Base-by-base conservation (phyloP, 2,888 invertebrate species). In the Drosophila nr. medialis region DNA sequence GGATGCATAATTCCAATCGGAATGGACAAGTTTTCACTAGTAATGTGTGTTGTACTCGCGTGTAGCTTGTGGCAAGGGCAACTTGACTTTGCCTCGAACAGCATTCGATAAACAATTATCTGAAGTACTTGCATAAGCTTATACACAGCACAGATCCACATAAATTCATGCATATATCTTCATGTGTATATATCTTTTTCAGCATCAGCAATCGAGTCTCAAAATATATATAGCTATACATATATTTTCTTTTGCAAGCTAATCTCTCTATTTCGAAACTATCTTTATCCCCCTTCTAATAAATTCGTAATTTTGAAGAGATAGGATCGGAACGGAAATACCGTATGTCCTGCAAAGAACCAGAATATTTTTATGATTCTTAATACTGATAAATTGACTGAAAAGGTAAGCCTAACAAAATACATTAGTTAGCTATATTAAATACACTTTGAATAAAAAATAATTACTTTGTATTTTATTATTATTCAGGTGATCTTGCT, bases 1-100 rank as follows among this genome's bases (percentile, higher is more conserved):
- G 42, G 42, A 34, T 50, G 49, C 27, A 75, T 24, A 34, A 49
- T 64, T 64, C 42, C 38, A 48, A 51, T 42, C 24, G 38, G 27
- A 72, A 59, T 54, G 62, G 30, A 67, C 67, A 67, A 55, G 32
- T 56, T 38, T 45, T 38, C 56, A 30, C 27, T 10, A 42, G 30
- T 42, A 42, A 21, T 56, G 15, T 30, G 1, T 40, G n/a, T 15
- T 40, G 3, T 29, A n/a, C 29, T 10, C 5, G 13, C 1, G 5
- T 29, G 29, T 11, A 11, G 29, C 18, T 11, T 29, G 50, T 50
- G 49, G 34, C 55, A 36, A 34, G 30, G 21, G 32, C 34, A 54
- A 38, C 40, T 58, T 24, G 11, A 32, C 32, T 38, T 54, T 24
- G 68, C 50, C 4, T 40, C 27, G 11, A 70, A 48, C 5, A 24